phyloP scores from a whole-genome alignment of 2,113 vertebrate species.

The Lanius ludovicianus region DNA sequence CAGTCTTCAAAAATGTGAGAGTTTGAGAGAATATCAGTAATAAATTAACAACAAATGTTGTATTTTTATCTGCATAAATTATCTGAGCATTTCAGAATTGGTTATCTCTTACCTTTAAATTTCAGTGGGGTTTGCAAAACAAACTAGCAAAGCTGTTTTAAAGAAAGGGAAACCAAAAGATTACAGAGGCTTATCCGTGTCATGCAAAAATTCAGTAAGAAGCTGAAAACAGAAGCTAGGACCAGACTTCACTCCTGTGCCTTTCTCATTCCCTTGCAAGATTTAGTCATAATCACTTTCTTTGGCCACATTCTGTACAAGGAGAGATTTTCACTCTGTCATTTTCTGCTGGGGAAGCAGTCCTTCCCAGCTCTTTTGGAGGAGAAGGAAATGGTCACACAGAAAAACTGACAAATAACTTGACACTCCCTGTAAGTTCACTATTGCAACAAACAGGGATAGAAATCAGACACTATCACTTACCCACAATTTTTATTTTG shows the following conservation, averaged over 20 bases:
- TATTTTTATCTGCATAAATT: neutral
- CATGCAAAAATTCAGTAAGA: neutral
- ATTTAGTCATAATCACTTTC: neutral
- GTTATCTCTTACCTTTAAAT: neutral
- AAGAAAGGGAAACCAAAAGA: neutral
- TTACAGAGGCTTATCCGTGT: neutral
- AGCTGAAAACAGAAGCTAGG: neutral
- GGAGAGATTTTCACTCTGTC: neutral
- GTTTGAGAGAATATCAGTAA: neutral
- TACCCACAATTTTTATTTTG: neutral
- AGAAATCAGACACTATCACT: neutral
- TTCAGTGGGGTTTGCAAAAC: neutral
- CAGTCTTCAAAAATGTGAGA: neutral
- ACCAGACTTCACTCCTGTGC: neutral
- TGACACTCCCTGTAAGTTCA: neutral
- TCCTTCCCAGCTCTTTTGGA: neutral
- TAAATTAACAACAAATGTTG: neutral
- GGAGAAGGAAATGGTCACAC: neutral
- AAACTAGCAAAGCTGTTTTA: neutral
- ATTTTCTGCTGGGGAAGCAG: neutral
- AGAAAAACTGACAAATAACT: neutral
- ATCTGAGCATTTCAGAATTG: neutral
- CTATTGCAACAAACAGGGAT: neutral
- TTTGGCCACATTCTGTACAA: neutral
- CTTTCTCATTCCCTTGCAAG: neutral